phyloP scores from a whole-genome alignment of 2,888 invertebrate species.

The Cosmia pyralina region DNA sequence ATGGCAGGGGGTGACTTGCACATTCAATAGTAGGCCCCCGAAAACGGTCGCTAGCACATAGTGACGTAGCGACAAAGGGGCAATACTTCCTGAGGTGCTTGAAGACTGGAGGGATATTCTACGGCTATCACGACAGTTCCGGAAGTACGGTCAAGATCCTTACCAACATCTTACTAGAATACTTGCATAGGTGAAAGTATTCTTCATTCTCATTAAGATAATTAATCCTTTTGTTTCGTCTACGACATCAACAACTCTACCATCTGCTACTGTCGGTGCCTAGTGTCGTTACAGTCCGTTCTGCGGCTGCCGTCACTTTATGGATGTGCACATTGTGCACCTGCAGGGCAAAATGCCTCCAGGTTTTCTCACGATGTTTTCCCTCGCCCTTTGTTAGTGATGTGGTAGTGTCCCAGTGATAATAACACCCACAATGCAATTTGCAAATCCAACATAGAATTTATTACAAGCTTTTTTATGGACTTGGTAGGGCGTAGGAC shows the following conservation, averaged over 20 bases:
- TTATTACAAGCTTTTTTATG: neutral
- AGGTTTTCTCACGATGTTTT: neutral
- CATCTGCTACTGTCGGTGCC: too few species aligned
- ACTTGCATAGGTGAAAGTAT: neutral
- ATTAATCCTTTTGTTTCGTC: too few species aligned
- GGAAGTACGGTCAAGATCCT: too few species aligned
- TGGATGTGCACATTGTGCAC: neutral
- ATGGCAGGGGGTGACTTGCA: too few species aligned
- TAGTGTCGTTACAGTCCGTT: neutral
- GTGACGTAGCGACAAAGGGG: too few species aligned
- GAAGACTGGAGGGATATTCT: too few species aligned
- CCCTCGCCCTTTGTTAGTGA: neutral
- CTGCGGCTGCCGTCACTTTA: neutral
- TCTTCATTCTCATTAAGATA: neutral
- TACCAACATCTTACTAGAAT: too few species aligned
- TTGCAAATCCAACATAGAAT: neutral
- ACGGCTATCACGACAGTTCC: too few species aligned
- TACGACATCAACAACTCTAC: neutral
- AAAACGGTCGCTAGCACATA: too few species aligned
- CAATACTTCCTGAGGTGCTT: too few species aligned
- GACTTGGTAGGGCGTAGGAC: neutral
- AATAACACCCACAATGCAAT: neutral
- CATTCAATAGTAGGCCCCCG: too few species aligned
- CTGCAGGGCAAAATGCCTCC: neutral
- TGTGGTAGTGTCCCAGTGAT: too few species aligned